phyloP scores from a whole-genome alignment of 2,113 vertebrate genomes.

The Helogale parvula region DNA sequence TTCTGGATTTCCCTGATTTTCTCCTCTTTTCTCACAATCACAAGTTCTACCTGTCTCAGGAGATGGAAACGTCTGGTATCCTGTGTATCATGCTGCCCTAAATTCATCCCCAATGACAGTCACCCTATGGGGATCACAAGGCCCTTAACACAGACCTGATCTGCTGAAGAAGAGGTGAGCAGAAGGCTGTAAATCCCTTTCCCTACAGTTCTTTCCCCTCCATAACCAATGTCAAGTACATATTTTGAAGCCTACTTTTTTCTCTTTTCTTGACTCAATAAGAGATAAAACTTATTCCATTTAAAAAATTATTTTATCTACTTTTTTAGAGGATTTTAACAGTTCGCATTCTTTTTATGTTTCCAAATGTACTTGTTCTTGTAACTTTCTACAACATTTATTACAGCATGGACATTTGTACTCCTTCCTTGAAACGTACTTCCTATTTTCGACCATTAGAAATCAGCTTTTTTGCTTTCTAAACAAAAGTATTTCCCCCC shows the following conservation, averaged over 20 bases:
- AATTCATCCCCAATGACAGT: neutral
- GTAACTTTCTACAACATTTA: constrained; percentile 37
- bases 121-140: neutral
- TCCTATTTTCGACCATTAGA: neutral
- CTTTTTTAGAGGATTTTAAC: constrained; percentile 26
- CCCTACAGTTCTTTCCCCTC: neutral
- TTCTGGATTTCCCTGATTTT: neutral
- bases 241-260: neutral
- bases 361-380: constrained; percentile 17
- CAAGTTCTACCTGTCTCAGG: neutral
- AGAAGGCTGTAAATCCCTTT: neutral
- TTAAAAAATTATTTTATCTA: neutral
- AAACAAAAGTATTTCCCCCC: neutral
- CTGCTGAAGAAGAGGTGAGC: neutral
- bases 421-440: constrained; percentile 42
- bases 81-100: neutral
- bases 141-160: neutral
- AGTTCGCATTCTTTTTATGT: constrained; percentile 47
- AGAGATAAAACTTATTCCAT: constrained; percentile 12
- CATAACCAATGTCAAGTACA: neutral
- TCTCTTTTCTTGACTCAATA: neutral
- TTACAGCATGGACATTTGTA: neutral
- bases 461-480: constrained; percentile 29
- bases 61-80: neutral
- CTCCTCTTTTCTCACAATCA: neutral